phyloP scores from a whole-genome alignment of 2,888 invertebrate species.

The Synanthedon tipuliformis region DNA sequence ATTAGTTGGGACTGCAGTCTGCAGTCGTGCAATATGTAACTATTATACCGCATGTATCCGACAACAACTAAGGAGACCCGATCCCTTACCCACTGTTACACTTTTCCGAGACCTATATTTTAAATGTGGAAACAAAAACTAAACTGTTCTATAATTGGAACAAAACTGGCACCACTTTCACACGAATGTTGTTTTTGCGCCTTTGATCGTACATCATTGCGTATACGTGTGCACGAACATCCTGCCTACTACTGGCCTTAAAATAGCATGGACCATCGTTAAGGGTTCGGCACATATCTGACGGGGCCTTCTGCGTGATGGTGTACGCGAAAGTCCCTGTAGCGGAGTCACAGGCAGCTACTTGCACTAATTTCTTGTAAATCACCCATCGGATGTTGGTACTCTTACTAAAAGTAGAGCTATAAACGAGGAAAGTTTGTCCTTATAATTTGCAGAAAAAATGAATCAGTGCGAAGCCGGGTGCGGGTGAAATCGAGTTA shows the following conservation, averaged over 20 bases:
- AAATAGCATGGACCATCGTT: background rate
- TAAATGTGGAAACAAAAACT: slow-evolving; percentile 8
- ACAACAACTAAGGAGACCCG: slow-evolving; percentile 5
- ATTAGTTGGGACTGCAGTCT: slow-evolving; percentile 10
- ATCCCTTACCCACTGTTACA: background rate
- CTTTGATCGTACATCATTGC: background rate
- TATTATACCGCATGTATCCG: background rate
- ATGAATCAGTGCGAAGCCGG: too few relatives aligned
- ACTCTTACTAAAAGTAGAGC: too few relatives aligned
- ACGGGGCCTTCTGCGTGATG: too few relatives aligned
- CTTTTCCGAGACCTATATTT: slow-evolving; percentile 10
- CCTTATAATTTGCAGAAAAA: too few relatives aligned
- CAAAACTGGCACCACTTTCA: background rate
- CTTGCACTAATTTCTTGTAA: too few relatives aligned
- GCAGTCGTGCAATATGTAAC: background rate
- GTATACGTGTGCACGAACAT: background rate
- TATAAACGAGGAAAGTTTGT: too few relatives aligned
- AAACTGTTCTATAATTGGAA: slow-evolving; percentile 7
- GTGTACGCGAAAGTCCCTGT: too few relatives aligned
- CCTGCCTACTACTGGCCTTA: background rate
- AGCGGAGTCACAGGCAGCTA: too few relatives aligned
- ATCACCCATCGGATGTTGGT: too few relatives aligned
- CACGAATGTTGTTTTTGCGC: background rate
- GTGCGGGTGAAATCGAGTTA: too few relatives aligned
- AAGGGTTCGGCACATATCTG: background rate